Evolutionary conservation across 2,888 invertebrate genomes (phyloP).

Genomic region (Andricus quercusramuli): DNA sequence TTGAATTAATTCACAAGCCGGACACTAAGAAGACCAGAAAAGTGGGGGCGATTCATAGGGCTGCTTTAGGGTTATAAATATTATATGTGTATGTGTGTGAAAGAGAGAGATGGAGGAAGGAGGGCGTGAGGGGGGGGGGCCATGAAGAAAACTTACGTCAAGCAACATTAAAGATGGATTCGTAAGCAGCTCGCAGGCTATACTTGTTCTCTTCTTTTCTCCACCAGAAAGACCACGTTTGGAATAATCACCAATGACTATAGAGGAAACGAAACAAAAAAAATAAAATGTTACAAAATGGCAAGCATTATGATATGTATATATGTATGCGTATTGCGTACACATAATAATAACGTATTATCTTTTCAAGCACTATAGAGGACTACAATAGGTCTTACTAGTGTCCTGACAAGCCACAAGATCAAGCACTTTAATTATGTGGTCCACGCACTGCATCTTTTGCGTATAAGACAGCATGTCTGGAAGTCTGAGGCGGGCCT

Average conservation of each 20-base stretch:
- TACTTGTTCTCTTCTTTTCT: conserved; percentile 90
- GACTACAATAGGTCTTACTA: conserved; percentile 78
- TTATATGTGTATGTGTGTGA: too few species aligned
- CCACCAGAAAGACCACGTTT: conserved; percentile 89
- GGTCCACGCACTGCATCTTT: conserved; percentile 88
- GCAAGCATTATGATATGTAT: too few species aligned
- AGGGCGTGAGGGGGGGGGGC: not conserved
- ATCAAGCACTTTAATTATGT: conserved; percentile 88
- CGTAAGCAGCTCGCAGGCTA: conserved; percentile 90
- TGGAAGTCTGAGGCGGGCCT: conserved; percentile 84
- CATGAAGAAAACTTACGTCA: conserved; percentile 82
- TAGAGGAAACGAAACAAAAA: conserved; percentile 40
- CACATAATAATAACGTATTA: not conserved
- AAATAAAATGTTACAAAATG: not conserved
- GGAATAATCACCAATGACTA: conserved; percentile 87
- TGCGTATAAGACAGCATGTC: conserved; percentile 86
- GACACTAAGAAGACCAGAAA: too few species aligned
- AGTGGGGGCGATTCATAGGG: too few species aligned
- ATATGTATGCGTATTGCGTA: too few species aligned
- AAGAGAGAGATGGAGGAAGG: too few species aligned
- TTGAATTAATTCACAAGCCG: too few species aligned
- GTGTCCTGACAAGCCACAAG: conserved; percentile 88
- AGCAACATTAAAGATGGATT: conserved; percentile 89
- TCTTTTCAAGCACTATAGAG: not conserved
- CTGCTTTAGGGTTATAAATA: too few species aligned